Evolutionary conservation across 2,888 invertebrate genomes (phyloP).

Genomic region (Pseudoips prasinana): DNA sequence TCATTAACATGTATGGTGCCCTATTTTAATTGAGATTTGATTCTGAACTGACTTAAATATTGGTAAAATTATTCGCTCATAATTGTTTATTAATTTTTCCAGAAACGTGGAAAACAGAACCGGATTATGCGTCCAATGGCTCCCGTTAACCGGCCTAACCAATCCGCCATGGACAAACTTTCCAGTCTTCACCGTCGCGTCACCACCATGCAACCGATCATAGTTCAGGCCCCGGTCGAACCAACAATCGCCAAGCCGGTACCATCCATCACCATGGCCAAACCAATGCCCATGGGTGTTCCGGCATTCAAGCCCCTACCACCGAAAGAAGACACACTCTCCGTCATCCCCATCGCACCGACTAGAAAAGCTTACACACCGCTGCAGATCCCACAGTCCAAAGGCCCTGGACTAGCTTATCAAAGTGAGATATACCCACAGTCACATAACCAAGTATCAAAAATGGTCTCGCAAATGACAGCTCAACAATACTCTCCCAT

Average conservation of each 20-base stretch:
- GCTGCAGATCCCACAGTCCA: constrained; percentile 60
- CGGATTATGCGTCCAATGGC: constrained; percentile 69
- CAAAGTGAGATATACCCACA: constrained; percentile 73
- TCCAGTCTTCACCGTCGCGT: constrained; percentile 55
- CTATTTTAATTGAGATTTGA: no score
- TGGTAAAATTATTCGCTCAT: no score
- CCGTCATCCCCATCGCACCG: constrained; percentile 71
- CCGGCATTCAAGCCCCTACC: constrained; percentile 92
- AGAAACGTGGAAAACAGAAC: constrained; percentile 78
- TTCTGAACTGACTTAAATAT: no score
- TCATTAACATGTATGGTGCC: no score
- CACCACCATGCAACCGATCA: constrained; percentile 68
- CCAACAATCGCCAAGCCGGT: constrained; percentile 39
- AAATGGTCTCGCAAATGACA: constrained; percentile 75
- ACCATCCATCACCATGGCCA: constrained; percentile 71
- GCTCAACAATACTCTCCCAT: constrained; percentile 58
- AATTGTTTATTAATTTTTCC: no score
- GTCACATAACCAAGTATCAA: constrained; percentile 67
- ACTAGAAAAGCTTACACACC: constrained; percentile 60
- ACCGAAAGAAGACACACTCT: constrained; percentile 80
- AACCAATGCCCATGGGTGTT: constrained; percentile 82
- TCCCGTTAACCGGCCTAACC: constrained; percentile 54
- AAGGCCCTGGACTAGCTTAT: constrained; percentile 62
- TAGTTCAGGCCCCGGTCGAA: constrained; percentile 55
- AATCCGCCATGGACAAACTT: constrained; percentile 66